Evolutionary conservation across 1,140 invertebrate species (phyloP), one percentile per base, ranked within the genome.

Genomic region (Pseudomyrmex sp.): DNA sequence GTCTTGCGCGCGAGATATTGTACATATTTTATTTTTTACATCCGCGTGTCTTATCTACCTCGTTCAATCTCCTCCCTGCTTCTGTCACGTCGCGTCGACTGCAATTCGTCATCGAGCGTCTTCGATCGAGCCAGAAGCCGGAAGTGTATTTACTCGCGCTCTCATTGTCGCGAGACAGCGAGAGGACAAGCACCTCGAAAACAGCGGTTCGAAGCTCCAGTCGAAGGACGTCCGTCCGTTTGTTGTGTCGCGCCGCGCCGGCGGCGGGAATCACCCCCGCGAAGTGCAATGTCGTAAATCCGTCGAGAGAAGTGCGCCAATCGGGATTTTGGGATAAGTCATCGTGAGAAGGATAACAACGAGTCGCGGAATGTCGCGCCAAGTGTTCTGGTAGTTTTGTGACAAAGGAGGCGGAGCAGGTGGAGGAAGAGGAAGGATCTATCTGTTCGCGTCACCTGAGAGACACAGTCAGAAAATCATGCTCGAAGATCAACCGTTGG

Each of bases 401-500:
- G 54, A 20, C 4, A 26, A n/a, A 2, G 35, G 35, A 35, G 35
- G 56, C 18, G 68, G 13, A 15, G 26, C 23, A 54, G 59, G 58
- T 26, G 69, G 35, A 35, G 46, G 10, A 52, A 52, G 50, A 26
- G 10, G 61, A 13, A 18, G 68, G 58, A 56, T 82, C 80, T 46
- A 35, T 65, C 59, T 35, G 62, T 23, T 46, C 62, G 62, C 35
- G 35, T 35, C 35, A 35, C 5, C 48, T 52, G 48, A 48, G 18
- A 8, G 52, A 70, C 18, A 72, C 65, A 23, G 10, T 63, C n/a
- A 23, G 20, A 46, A 5, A 69, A 90, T 77, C 69, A 94, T 94
- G 94, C 88, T 94, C 52, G 94, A 94, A 86, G 94, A 94, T 82
- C 94, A 94, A 82, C 94, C 94, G 59, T 85, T 94, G 76, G 94